Percentiles rank a stretch among this genome's conserved stretches.
These are phyloP conservation scores for Brachionus rubens DNA, from an alignment of 1,140 invertebrate species.

Conservation along the genomic window DNA sequence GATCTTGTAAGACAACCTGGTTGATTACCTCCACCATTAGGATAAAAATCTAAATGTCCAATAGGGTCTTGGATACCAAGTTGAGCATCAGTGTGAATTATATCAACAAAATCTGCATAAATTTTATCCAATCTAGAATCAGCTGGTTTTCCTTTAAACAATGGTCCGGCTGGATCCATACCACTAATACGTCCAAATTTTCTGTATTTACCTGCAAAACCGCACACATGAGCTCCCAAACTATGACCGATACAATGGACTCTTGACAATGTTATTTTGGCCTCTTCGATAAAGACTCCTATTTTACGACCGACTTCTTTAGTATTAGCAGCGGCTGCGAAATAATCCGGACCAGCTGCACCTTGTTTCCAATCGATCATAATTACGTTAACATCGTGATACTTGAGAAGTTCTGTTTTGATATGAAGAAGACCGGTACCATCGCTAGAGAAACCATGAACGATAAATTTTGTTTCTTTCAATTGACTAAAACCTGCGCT, in stretches of 20 bases:
- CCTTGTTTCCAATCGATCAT: constrained; percentile 10
- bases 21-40: constrained; percentile 63
- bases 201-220: constrained; percentile 81
- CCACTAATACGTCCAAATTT: constrained; percentile 74
- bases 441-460: constrained; percentile 10
- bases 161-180: constrained; percentile 84
- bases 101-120: constrained; percentile 84
- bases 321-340: constrained; percentile 68
- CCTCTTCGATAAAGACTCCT: constrained; percentile 64
- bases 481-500: not conserved
- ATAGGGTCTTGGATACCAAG: constrained; percentile 54
- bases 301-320: constrained; percentile 76
- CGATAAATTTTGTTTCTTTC: constrained; percentile 13
- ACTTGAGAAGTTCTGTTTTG: constrained; percentile 50
- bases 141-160: constrained; percentile 76
- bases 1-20: constrained; percentile 1
- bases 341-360: constrained; percentile 62
- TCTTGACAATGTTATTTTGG: constrained; percentile 42
- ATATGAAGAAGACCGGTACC: constrained; percentile 48
- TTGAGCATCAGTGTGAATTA: constrained; percentile 85
- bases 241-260: constrained; percentile 83
- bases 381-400: constrained; percentile 40
- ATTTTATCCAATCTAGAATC: constrained; percentile 77
- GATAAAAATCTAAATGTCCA: constrained; percentile 63
- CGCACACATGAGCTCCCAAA: constrained; percentile 77